Evolutionary conservation across 2,888 invertebrate genomes (phyloP).

Genomic region (Rotaria socialis): DNA sequence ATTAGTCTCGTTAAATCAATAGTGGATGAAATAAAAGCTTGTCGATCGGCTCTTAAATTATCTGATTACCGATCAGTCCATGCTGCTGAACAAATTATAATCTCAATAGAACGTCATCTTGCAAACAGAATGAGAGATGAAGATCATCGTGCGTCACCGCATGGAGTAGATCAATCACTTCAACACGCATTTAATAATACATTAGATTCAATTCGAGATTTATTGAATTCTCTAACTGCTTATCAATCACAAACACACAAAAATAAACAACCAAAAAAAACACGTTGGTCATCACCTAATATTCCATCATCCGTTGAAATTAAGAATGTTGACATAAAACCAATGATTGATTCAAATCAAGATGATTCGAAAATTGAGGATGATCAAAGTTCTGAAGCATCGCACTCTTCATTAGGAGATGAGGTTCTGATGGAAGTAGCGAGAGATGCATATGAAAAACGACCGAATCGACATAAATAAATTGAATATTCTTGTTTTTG

Average conservation of each 20-base stretch:
- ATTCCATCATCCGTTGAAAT: background rate
- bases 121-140: background rate
- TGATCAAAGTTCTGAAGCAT: conserved; percentile 3
- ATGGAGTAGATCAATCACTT: background rate
- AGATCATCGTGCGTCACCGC: background rate
- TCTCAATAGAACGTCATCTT: background rate
- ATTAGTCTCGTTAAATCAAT: background rate
- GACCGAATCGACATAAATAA: background rate
- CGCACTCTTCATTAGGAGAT: background rate
- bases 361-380: background rate
- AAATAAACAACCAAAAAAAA: background rate
- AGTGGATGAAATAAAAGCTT: background rate
- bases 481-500: background rate
- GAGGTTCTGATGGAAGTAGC: background rate
- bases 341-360: background rate
- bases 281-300: background rate
- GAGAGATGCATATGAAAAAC: background rate
- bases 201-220: background rate
- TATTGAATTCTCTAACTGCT: background rate
- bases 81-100: background rate
- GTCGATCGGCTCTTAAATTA: background rate
- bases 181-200: background rate
- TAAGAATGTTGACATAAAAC: background rate
- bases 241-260: background rate
- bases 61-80: background rate